Percentiles rank a stretch among this genome's conserved stretches.
Conservation (phyloP, 2,888 invertebrate genomes). For the Pharmacophagus antenor region DNA sequence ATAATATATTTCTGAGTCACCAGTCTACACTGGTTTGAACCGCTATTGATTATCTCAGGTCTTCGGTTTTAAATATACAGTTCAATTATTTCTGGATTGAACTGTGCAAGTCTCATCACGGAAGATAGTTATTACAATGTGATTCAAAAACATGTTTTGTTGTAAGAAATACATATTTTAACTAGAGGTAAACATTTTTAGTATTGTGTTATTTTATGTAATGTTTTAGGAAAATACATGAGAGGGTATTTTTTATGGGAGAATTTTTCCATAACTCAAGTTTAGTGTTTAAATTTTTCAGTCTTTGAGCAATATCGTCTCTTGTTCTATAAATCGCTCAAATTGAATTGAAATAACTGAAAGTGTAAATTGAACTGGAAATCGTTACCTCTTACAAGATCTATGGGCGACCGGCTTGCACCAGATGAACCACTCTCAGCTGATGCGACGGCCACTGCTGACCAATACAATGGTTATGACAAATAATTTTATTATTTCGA, state of each 20-base stretch:
- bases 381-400: constrained; percentile 56
- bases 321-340: too few relatives aligned
- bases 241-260: too few relatives aligned
- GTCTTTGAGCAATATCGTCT: too few relatives aligned
- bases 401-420: constrained; percentile 68
- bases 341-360: too few relatives aligned
- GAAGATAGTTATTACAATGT: not conserved
- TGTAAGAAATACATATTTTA: not conserved
- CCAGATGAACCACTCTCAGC: constrained; percentile 70
- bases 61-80: constrained; percentile 23
- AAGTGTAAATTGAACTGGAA: not conserved
- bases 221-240: too few relatives aligned
- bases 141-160: not conserved
- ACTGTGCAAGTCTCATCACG: constrained; percentile 8
- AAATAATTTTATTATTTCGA: not conserved
- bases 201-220: too few relatives aligned
- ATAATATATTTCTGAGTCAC: constrained; percentile 25
- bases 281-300: too few relatives aligned
- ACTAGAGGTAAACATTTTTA: too few relatives aligned
- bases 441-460: constrained; percentile 58
- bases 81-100: constrained; percentile 27
- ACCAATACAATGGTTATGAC: not conserved
- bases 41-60: constrained; percentile 33
- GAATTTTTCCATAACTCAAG: too few relatives aligned
- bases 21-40: constrained; percentile 24